A percentile compares a stretch with the other conserved stretches of the same genome.
phyloP scores from a whole-genome alignment of 2,888 invertebrate species.

The Mongoloraphidia duomilia region DNA sequence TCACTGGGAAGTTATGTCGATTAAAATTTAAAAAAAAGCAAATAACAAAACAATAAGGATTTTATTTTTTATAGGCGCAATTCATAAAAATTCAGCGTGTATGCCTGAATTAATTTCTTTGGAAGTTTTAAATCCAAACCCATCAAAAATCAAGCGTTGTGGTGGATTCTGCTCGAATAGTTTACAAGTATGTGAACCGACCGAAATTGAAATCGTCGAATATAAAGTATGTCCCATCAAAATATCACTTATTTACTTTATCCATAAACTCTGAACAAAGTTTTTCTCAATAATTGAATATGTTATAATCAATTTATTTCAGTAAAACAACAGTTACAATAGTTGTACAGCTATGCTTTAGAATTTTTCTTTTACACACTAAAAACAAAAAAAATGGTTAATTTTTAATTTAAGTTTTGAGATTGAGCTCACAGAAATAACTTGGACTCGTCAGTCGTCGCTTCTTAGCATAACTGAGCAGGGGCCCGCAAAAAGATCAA shows the following conservation, averaged over 20 bases:
- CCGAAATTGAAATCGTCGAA: constrained; percentile 34
- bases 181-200: constrained; percentile 48
- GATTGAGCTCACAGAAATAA: too few species aligned
- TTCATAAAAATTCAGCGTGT: constrained; percentile 29
- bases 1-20: too few species aligned
- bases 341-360: too few species aligned
- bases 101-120: constrained; percentile 31
- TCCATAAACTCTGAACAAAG: not conserved
- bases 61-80: constrained; percentile 7
- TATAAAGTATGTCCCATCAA: constrained; percentile 33
- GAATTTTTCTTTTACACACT: too few species aligned
- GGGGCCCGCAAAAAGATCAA: too few species aligned
- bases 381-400: too few species aligned
- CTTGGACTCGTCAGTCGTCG: too few species aligned
- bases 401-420: too few species aligned
- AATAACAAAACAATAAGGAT: not conserved
- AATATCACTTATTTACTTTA: not conserved
- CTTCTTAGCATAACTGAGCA: too few species aligned
- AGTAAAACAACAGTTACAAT: too few species aligned
- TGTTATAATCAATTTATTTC: too few species aligned
- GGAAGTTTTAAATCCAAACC: constrained; percentile 31
- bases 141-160: constrained; percentile 50
- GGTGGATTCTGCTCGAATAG: constrained; percentile 54
- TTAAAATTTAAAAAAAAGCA: too few species aligned
- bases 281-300: not conserved